Base-by-base conservation (phyloP, 2,888 invertebrate genomes). In the Girardia tigrina region DNA sequence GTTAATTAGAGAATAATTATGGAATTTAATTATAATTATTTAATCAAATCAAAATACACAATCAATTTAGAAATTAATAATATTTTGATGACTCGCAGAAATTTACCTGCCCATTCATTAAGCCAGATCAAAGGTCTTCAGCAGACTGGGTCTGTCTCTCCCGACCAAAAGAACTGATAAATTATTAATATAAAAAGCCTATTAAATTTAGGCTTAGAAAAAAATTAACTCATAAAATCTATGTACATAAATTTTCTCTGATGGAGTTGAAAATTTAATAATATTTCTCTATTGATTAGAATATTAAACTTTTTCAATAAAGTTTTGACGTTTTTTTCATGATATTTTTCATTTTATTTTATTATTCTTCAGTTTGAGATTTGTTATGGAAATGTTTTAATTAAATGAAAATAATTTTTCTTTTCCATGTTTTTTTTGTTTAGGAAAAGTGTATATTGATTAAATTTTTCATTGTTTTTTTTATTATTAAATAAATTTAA, bases 101-200 rank as follows among this genome's bases (percentile, higher is more conserved):
- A 56, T 56, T 56, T 56, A 56, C 56, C 56, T 56, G 56, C 56
- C 23, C 23, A 56, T 56, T 56, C 56, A 56, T 56, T 56, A 56
- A 56, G 23, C n/a, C 23, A 56, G 56, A 56, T 56, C 56, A 56
- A 56, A 56, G 56, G 23, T 56, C 56, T 56, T 2, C 56, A 56
- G n/a, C 56, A 56, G 56, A 56, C 56, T 56, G 56, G 56, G 56
- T 23, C n/a, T 56, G 56, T 56, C 56, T 56, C 56, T 56, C 56
- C 56, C 56, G 56, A 56, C 56, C 8, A n/a, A 56, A 56, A 2
- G 56, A n/a, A n/a, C 56, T 56, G 56, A 56, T 56, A 56, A 56
- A 56, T 56, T 56, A 56, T 56, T 56, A 20, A 56, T 56, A 56
- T 56, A 56, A 56, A 56, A 56, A n/a, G 8, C 56, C 56, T 56